phyloP scores from a whole-genome alignment of 2,113 vertebrate genomes.

The Nansenia antarctica region DNA sequence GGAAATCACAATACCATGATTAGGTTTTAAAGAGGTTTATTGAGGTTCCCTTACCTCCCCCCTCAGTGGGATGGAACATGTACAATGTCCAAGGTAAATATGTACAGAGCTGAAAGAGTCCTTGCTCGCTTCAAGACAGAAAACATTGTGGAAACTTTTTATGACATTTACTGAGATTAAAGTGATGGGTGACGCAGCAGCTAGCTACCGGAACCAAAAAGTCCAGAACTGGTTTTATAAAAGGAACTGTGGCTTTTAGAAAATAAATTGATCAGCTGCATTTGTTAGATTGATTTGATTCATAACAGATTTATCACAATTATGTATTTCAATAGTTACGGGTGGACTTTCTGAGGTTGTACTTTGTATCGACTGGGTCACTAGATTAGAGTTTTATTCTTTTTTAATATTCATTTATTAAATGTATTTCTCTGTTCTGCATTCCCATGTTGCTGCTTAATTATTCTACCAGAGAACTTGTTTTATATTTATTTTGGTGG shows the following conservation, averaged over 20 bases:
- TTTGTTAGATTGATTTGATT: background rate
- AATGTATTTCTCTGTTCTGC: background rate
- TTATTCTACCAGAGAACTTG: background rate
- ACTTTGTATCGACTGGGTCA: background rate
- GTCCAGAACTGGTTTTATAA: background rate
- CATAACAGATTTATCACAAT: background rate
- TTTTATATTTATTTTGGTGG: background rate
- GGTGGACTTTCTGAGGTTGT: background rate
- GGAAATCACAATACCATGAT: background rate
- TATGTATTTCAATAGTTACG: background rate
- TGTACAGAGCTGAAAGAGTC: no score
- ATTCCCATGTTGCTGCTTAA: background rate
- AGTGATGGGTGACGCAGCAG: no score
- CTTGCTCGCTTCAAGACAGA: no score
- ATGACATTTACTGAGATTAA: background rate
- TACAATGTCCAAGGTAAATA: no score
- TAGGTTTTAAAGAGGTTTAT: background rate
- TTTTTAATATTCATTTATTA: background rate
- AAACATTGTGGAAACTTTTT: background rate
- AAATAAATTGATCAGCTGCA: background rate
- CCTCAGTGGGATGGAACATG: no score
- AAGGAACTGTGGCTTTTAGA: background rate
- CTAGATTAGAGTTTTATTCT: background rate
- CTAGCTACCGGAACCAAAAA: background rate
- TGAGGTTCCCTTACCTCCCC: background rate